Conservation (phyloP, 2,113 vertebrate species). For the Cyanocitta stelleri region DNA sequence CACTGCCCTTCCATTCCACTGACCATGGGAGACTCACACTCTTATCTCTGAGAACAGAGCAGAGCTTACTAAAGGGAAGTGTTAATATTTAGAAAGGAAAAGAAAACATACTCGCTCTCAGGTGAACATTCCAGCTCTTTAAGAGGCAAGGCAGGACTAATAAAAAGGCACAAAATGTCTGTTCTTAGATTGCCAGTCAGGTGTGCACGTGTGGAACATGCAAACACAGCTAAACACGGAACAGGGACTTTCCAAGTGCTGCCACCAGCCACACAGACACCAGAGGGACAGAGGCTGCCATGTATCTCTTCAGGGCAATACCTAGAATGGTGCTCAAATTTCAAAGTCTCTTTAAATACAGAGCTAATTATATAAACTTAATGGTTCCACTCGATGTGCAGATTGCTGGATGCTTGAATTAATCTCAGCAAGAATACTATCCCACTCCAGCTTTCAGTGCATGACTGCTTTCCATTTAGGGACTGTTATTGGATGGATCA, state of each 20-base stretch:
- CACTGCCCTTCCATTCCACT: not conserved
- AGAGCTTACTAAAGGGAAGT: not conserved
- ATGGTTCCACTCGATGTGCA: not conserved
- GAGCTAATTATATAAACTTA: not conserved
- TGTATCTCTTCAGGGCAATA: accelerated
- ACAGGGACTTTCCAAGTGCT: not conserved
- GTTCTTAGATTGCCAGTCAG: not conserved
- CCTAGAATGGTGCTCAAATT: not conserved
- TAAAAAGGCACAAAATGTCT: not conserved
- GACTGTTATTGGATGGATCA: not conserved
- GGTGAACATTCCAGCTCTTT: not conserved
- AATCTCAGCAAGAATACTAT: not conserved
- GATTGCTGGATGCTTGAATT: not conserved
- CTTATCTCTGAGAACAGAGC: not conserved
- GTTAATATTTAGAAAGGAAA: not conserved
- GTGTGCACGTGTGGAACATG: accelerated
- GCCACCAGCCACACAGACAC: not conserved
- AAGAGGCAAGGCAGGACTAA: not conserved
- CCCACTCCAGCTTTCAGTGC: not conserved
- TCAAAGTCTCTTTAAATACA: not conserved
- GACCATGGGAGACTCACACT: not conserved
- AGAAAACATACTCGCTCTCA: not conserved
- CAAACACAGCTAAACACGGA: not conserved
- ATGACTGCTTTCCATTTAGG: not conserved
- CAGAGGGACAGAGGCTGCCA: not conserved